Evolutionary conservation across 2,113 vertebrate genomes (phyloP).

Genomic region (Gobiocypris rarus): DNA sequence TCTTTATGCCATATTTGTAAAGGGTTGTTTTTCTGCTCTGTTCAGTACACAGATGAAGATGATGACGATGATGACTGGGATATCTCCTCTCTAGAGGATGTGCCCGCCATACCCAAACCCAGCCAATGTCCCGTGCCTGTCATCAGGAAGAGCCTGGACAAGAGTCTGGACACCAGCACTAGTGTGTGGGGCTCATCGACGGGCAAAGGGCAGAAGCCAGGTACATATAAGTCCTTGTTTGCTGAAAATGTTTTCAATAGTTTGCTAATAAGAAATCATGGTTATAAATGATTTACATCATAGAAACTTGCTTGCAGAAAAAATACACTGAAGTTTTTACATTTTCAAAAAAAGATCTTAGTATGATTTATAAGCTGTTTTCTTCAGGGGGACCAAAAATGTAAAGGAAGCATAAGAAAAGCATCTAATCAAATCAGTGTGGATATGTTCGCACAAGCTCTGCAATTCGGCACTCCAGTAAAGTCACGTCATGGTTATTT

Average conservation of each 20-base stretch:
- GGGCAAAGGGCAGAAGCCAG: constrained; percentile 74
- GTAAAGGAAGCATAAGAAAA: no score
- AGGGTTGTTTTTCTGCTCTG: not conserved
- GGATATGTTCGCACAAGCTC: no score
- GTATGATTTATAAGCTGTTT: no score
- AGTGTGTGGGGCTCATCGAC: constrained; percentile 80
- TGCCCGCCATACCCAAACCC: constrained; percentile 63
- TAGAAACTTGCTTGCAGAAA: not conserved
- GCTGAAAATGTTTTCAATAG: not conserved
- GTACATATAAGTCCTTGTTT: constrained; percentile 61
- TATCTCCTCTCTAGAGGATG: constrained; percentile 84
- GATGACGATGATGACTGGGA: constrained; percentile 85
- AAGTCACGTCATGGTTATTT: no score
- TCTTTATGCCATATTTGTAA: not conserved
- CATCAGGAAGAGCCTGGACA: constrained; percentile 76
- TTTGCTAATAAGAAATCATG: not conserved
- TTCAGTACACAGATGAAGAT: constrained; percentile 59
- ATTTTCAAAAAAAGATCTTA: no score
- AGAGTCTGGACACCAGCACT: constrained; percentile 70
- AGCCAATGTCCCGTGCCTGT: constrained; percentile 60
- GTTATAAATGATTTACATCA: not conserved
- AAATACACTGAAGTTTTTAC: no score
- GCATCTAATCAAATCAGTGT: no score
- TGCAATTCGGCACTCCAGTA: no score
- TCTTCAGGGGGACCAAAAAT: no score